These are phyloP conservation scores for Drosophila borealis DNA, from an alignment of 2,888 invertebrate genomes.

Conservation along the genomic window DNA sequence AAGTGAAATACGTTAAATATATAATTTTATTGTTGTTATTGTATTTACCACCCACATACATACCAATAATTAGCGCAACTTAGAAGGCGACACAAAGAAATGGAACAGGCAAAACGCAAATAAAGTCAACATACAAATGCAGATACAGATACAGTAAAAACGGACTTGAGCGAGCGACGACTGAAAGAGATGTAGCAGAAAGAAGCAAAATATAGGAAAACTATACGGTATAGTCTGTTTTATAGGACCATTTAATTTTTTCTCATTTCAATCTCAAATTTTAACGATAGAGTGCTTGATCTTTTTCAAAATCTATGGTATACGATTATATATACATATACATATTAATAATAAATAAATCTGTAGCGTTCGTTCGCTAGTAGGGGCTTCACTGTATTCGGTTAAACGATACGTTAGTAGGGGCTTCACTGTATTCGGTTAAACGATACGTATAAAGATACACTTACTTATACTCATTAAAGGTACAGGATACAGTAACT, in stretches of 20 bases:
- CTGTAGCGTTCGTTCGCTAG: too few species aligned
- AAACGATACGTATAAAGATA: constrained; percentile 8
- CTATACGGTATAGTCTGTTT: too few species aligned
- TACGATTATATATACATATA: too few species aligned
- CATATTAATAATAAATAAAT: too few species aligned
- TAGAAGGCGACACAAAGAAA: constrained; percentile 40
- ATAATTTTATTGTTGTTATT: constrained; percentile 24
- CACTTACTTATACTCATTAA: constrained; percentile 3
- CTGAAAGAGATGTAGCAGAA: neutral
- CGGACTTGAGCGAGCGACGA: neutral
- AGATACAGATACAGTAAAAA: constrained; percentile 10
- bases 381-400: neutral
- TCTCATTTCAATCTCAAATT: neutral
- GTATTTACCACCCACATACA: constrained; percentile 54
- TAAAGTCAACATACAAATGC: constrained; percentile 13
- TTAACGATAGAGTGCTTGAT: too few species aligned
- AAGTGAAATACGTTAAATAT: constrained; percentile 43
- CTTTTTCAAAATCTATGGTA: too few species aligned
- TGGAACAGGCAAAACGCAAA: constrained; percentile 38
- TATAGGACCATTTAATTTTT: too few species aligned
- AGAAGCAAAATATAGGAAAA: too few species aligned
- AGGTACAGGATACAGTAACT: constrained; percentile 15
- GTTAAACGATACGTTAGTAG: neutral
- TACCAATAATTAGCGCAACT: constrained; percentile 63
- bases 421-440: neutral